Evolutionary conservation across 2,113 vertebrate species (phyloP).

Genomic region (Phasianus colchicus): DNA sequence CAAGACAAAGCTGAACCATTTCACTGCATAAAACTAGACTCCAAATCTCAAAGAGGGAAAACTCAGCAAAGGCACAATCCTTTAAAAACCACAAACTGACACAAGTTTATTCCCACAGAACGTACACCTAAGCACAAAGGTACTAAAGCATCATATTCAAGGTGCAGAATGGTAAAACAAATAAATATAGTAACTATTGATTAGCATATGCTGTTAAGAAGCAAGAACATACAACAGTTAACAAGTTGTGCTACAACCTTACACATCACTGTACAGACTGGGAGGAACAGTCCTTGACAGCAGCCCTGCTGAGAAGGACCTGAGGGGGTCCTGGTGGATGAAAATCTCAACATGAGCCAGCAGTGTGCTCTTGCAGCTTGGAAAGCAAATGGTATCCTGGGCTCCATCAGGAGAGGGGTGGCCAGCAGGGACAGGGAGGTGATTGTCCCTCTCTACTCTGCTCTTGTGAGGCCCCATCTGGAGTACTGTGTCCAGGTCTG

Average conservation of each 20-base stretch:
- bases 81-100: background rate
- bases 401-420: too few relatives aligned
- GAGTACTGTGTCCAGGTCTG: too few relatives aligned
- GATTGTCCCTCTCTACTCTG: too few relatives aligned
- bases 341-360: too few relatives aligned
- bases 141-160: background rate
- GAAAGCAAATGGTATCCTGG: too few relatives aligned
- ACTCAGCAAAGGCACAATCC: background rate
- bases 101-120: background rate
- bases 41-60: background rate
- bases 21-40: background rate
- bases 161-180: background rate
- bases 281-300: too few relatives aligned
- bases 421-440: too few relatives aligned
- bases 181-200: background rate
- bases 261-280: background rate
- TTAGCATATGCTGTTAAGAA: background rate
- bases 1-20: background rate
- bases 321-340: too few relatives aligned
- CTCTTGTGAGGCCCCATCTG: too few relatives aligned
- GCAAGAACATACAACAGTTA: background rate
- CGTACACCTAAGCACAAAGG: background rate
- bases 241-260: background rate
- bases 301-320: too few relatives aligned
- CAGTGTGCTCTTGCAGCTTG: too few relatives aligned